Evolutionary conservation across 30 jellyfish, hydroid and myxozoan genomes (phyloP).

Genomic region (Chrysaora quinquecirrha): DNA sequence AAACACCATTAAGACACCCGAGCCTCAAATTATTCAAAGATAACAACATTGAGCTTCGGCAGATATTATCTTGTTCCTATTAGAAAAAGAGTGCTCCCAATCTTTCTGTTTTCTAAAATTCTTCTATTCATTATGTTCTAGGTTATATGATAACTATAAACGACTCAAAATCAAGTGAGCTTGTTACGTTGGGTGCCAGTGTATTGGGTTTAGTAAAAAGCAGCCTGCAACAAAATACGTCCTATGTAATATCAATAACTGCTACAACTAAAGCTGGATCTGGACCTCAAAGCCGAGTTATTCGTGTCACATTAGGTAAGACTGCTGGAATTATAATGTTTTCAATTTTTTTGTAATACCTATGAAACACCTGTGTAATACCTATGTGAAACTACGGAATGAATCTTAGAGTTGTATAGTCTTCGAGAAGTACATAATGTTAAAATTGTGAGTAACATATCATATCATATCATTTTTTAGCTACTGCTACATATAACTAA

Average conservation of each 20-base stretch:
- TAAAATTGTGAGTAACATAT: too few species aligned
- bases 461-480: too few species aligned
- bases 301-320: slow-evolving; percentile 28
- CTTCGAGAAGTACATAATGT: too few species aligned
- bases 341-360: too few species aligned
- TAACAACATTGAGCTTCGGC: too few species aligned
- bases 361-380: too few species aligned
- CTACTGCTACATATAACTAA: too few species aligned
- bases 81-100: background rate
- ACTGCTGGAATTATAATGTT: too few species aligned
- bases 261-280: slow-evolving; percentile 31
- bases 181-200: background rate
- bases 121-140: background rate
- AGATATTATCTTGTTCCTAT: background rate
- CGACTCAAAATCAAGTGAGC: background rate
- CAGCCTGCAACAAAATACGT: slow-evolving; percentile 17
- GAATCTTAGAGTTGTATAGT: too few species aligned
- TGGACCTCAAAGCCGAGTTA: slow-evolving; percentile 13
- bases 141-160: slow-evolving; percentile 36
- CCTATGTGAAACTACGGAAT: too few species aligned
- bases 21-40: too few species aligned
- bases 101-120: background rate
- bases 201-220: background rate
- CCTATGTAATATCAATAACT: slow-evolving; percentile 27
- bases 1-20: too few species aligned